phyloP scores from a whole-genome alignment of 2,797 vertebrate genomes.

The Pyrrhura leucotis region DNA sequence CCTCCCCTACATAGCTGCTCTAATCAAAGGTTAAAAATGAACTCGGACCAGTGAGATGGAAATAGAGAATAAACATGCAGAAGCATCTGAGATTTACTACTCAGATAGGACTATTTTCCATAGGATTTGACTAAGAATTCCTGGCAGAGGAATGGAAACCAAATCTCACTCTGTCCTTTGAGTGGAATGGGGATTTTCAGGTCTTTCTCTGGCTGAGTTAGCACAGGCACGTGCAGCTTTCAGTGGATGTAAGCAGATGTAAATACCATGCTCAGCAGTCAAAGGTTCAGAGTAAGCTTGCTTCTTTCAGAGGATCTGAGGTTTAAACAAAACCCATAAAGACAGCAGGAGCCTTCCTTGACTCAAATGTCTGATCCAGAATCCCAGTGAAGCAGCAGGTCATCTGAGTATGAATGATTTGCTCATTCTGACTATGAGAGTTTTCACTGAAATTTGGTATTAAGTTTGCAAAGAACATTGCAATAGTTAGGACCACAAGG shows the following conservation, averaged over 20 bases:
- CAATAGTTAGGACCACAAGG: background rate
- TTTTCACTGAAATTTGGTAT: background rate
- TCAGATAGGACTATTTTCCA: conserved; percentile 66
- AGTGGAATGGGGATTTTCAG: conserved; percentile 70
- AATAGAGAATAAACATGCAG: conserved; percentile 60
- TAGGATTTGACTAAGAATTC: conserved; percentile 65
- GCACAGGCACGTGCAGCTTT: conserved; percentile 23
- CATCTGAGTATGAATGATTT: background rate
- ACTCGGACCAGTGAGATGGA: conserved; percentile 47
- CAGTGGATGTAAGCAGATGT: background rate
- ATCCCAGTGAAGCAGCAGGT: background rate
- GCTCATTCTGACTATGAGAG: background rate
- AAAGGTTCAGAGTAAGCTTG: background rate
- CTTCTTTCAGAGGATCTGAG: background rate
- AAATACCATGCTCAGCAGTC: conserved; percentile 12
- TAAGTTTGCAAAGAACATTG: rapidly evolving
- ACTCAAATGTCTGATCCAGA: background rate
- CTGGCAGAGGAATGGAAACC: conserved; percentile 42
- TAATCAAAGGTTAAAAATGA: conserved; percentile 63
- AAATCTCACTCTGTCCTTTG: conserved; percentile 25
- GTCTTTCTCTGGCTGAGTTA: conserved; percentile 32
- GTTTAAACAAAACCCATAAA: background rate
- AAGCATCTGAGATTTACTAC: conserved; percentile 65
- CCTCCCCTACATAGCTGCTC: background rate
- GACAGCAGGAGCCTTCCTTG: background rate